Evolutionary conservation across 2,888 invertebrate species (phyloP), one percentile per base, ranked within the genome.

Genomic region (Amblyteles armatorius): DNA sequence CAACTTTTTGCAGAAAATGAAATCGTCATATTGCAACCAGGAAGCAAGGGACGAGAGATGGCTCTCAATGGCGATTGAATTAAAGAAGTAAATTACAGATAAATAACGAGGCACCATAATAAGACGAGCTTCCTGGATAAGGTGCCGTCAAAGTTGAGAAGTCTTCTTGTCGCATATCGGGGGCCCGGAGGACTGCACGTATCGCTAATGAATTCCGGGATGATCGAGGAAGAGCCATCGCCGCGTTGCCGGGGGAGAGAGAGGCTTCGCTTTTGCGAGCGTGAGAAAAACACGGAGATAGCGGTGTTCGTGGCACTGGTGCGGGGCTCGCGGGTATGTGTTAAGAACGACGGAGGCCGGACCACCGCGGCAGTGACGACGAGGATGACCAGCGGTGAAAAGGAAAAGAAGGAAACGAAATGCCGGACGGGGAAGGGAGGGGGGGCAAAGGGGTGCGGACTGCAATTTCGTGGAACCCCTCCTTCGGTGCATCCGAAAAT

Each of bases 131-230:
- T 74, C 69, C 74, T 74, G 76, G 48, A 72, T 63, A 63, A 69
- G 16, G 71, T 79, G 85, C 72, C 76, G 57, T 73, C 72, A 65
- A 71, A 77, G 44, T 67, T 65, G 26, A 19, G 60, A 48, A n/a
- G 22, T 67, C 22, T 44, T 36, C 16, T 74, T 55, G 84, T 76
- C 74, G 19, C 29, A 33, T 63, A 79, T 67, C 67, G 57, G 60
- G 72, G 44, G 13, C 11, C 52, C 3, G 4, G 50, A 19, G 11
- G 60, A 6, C 48, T 33, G 82, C 76, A 74, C 79, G 78, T 78
- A 63, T 81, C 63, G 85, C 85, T 85, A 85, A 85, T 85, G 85
- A 85, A 85, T 85, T 85, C 85, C 36, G 57, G 72, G 60, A 77
- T 57, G 76, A 82, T 79, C 79, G 79, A 57, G 79, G 72, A 36